These are phyloP conservation scores for Cervus canadensis DNA, from an alignment of 2,113 vertebrate species.

Conservation along the genomic window DNA sequence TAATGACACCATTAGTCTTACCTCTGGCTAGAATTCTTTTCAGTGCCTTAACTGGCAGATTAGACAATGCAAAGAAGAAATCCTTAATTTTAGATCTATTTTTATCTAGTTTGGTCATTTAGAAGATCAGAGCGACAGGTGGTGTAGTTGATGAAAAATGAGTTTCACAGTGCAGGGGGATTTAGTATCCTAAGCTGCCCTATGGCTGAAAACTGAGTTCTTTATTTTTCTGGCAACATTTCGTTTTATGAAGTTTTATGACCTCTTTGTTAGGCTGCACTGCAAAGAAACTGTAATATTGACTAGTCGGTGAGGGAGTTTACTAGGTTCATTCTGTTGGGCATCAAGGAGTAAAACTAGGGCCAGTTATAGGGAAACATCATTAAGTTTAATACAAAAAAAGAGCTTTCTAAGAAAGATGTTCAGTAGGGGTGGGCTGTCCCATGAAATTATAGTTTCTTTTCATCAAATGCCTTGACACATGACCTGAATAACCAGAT, in stretches of 20 bases:
- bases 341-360: constrained; percentile 1
- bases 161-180: background rate
- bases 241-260: constrained; percentile 13
- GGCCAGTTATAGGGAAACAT: background rate
- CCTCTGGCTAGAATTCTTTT: constrained; percentile 30
- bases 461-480: background rate
- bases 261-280: constrained; percentile 33
- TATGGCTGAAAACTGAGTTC: constrained; percentile 9
- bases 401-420: background rate
- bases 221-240: constrained; percentile 43
- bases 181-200: constrained; percentile 15
- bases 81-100: constrained; percentile 13
- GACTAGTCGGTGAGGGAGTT: constrained; percentile 14
- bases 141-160: background rate
- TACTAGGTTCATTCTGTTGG: background rate
- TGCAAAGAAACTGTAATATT: background rate
- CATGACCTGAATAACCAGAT: background rate
- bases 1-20: constrained; percentile 28
- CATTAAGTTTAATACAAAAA: constrained; percentile 2
- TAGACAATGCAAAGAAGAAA: background rate
- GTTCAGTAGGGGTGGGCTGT: background rate
- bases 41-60: background rate
- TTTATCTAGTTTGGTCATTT: constrained; percentile 20
- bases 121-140: constrained; percentile 9
- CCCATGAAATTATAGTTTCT: background rate